These are phyloP conservation scores for Diloba caeruleocephala DNA, from an alignment of 2,888 invertebrate genomes.

Conservation along the genomic window DNA sequence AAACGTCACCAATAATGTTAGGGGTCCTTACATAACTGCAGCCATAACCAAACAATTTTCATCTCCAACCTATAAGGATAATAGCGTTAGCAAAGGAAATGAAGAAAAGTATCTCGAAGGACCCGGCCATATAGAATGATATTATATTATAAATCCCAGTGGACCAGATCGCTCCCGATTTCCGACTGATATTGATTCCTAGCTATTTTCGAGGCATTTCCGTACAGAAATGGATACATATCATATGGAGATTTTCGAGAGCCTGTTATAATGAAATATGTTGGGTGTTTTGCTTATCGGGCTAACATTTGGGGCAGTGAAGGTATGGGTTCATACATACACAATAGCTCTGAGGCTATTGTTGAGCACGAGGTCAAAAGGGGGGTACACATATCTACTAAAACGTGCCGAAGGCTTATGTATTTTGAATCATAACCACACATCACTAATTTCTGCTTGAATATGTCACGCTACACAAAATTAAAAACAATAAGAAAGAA, in stretches of 20 bases:
- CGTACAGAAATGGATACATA: constrained; percentile 26
- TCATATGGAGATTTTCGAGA: constrained; percentile 41
- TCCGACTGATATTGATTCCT: constrained; percentile 50
- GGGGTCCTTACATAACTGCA: constrained; percentile 16
- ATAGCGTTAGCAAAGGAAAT: constrained; percentile 29
- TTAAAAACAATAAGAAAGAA: too few relatives aligned
- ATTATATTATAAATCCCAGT: constrained; percentile 58
- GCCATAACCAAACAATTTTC: constrained; percentile 13
- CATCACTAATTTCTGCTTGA: too few relatives aligned
- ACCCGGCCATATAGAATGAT: constrained; percentile 48
- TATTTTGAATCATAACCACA: too few relatives aligned
- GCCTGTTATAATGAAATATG: constrained; percentile 48
- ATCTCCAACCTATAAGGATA: constrained; percentile 21
- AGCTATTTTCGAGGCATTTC: constrained; percentile 22
- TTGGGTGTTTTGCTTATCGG: constrained; percentile 36
- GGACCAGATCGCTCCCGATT: constrained; percentile 45
- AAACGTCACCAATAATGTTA: too few relatives aligned
- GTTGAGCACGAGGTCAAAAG: background rate
- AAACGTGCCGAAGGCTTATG: too few relatives aligned
- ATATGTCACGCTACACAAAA: too few relatives aligned
- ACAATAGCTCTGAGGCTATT: constrained; percentile 28
- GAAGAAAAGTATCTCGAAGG: constrained; percentile 43
- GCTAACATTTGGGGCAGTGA: constrained; percentile 4
- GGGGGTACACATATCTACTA: too few relatives aligned
- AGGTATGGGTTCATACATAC: background rate